Conservation (phyloP, 2,888 invertebrate genomes). For the Pomacea canaliculata region DNA sequence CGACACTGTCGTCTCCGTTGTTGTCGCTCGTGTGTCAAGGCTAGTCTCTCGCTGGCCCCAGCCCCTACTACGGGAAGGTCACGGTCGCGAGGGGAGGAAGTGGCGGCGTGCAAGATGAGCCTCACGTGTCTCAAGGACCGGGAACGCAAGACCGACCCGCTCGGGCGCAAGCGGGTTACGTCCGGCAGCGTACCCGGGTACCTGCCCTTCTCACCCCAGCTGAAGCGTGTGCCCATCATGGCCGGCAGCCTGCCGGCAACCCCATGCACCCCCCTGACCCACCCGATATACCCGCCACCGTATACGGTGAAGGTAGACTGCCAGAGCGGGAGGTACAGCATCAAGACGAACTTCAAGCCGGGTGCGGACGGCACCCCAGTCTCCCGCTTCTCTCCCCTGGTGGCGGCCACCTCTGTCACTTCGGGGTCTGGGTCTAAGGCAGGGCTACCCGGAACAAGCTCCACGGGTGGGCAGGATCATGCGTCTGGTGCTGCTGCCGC, state of each 20-base stretch:
- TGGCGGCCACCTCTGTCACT: not conserved
- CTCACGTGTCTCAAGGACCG: not conserved
- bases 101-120: slow-evolving; percentile 5
- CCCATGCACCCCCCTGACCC: slow-evolving; percentile 1
- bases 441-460: not conserved
- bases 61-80: slow-evolving; percentile 8
- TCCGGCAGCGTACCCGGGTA: not conserved
- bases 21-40: too few species aligned
- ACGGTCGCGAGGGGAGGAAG: slow-evolving; percentile 9
- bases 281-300: too few species aligned
- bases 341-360: not conserved
- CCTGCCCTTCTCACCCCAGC: not conserved
- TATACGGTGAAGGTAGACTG: too few species aligned
- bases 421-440: not conserved
- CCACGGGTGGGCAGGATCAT: not conserved
- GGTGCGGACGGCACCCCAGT: not conserved
- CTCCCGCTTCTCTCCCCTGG: too few species aligned
- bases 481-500: not conserved
- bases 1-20: too few species aligned
- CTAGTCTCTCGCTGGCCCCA: too few species aligned
- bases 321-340: too few species aligned
- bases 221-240: not conserved
- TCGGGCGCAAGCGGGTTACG: not conserved
- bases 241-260: slow-evolving; percentile 6
- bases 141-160: not conserved